Base-by-base conservation (phyloP, 2,113 vertebrate species). In the Oenanthe oenanthe region DNA sequence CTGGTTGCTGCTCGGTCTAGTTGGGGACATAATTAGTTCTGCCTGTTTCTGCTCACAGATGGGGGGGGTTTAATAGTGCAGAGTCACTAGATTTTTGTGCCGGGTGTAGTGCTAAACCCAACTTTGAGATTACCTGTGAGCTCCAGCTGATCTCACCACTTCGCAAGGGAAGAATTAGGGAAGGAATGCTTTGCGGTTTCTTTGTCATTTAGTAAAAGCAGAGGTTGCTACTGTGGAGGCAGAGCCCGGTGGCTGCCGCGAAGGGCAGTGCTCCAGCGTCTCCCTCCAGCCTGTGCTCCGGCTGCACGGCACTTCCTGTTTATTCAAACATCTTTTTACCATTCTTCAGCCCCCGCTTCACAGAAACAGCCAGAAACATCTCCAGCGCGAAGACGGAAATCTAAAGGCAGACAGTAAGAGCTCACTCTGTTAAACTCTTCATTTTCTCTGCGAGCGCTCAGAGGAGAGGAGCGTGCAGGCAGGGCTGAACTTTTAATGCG, bases 251-350 rank as follows among this genome's bases (percentile, higher is more conserved):
- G 96, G 97, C 97, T 98, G 97, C 95, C 79, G 97, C 93, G 96
- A 98, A 98, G 98, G 98, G 97, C 98, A 98, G 97, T 80, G 97
- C 98, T 99, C 98, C 98, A 98, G 97, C 96, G 98, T 97, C 98
- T 98, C 97, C 98, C 98, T 98, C 98, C 97, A 97, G 96, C 98
- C 98, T 96, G 97, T 96, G 97, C 98, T 98, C 98, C 96, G 97
- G 98, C 98, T 98, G 97, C 98, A 97, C 98, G 95, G 98, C 98
- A 98, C 98, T 99, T 99, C 98, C 99, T 99, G 99, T 99, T 99
- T 99, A 99, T 99, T 99, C 98, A 98, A 98, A 98, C 98, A 97
- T 98, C 98, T 98, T 98, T 98, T 98, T 98, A 98, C 98, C 98
- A 98, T 98, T 98, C 98, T 97, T 97, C 98, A 97, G 97, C 98